phyloP scores from a whole-genome alignment of 2,888 invertebrate species.

The Troglohyphantes excavatus region DNA sequence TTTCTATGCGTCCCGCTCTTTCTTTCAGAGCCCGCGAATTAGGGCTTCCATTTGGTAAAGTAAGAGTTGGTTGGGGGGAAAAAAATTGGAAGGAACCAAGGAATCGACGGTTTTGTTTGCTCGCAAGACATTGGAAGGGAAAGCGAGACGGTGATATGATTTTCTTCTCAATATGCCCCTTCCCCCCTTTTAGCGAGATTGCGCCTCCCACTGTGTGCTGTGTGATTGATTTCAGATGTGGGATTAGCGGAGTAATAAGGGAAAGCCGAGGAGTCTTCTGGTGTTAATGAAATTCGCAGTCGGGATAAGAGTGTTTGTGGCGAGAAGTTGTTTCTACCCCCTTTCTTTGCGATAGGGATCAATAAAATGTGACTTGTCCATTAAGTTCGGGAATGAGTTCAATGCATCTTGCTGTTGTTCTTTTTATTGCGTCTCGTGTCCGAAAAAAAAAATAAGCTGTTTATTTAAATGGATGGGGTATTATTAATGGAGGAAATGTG shows the following conservation, averaged over 20 bases:
- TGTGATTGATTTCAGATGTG: constrained; percentile 13
- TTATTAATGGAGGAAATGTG: too few species aligned
- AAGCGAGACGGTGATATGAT: constrained; percentile 50
- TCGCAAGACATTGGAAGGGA: background rate
- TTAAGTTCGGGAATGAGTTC: background rate
- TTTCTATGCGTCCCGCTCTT: background rate
- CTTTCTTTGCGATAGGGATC: background rate
- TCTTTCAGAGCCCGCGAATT: background rate
- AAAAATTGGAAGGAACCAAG: background rate
- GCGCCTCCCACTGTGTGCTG: background rate
- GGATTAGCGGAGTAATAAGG: background rate
- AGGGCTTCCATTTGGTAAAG: constrained; percentile 4
- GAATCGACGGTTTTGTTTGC: background rate
- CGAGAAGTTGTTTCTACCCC: background rate
- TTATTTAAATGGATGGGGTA: too few species aligned
- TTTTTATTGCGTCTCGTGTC: too few species aligned
- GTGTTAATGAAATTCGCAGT: constrained; percentile 9
- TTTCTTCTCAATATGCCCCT: constrained; percentile 11
- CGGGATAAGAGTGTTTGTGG: constrained; percentile 1
- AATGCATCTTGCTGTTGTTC: background rate
- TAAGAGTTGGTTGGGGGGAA: background rate
- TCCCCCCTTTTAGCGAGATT: constrained; percentile 33
- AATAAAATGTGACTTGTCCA: background rate
- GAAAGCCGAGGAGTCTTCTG: background rate
- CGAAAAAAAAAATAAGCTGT: too few species aligned